Evolutionary conservation across 1,140 invertebrate genomes (phyloP).

Genomic region (Cylas formicarius): DNA sequence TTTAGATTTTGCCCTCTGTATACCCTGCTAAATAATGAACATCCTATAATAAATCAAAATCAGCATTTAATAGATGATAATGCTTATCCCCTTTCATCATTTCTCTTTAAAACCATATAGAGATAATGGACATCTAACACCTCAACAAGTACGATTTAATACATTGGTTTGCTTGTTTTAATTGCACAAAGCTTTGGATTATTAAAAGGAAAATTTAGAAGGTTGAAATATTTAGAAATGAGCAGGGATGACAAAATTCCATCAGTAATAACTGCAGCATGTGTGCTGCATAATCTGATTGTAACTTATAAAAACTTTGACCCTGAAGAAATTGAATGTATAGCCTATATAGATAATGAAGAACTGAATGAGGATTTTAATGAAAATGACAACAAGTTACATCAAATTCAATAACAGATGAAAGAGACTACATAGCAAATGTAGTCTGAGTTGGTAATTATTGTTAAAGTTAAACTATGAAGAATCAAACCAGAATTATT

Average conservation of each 20-base stretch:
- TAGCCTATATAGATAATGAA: no score
- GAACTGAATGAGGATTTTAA: no score
- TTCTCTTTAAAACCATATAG: neutral
- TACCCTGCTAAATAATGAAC: neutral
- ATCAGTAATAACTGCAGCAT: neutral
- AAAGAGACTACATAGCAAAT: no score
- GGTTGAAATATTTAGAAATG: slow-evolving; percentile 6
- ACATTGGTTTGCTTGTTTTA: neutral
- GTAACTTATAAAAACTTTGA: no score
- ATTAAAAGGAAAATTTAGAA: slow-evolving; percentile 4
- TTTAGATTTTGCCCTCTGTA: neutral
- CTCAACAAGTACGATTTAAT: neutral
- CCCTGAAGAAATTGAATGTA: neutral
- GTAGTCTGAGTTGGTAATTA: no score
- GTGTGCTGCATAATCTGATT: slow-evolving; percentile 6
- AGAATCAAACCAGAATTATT: no score
- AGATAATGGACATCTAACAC: neutral
- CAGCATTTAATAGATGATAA: neutral
- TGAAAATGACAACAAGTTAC: no score
- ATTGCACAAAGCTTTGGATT: slow-evolving; percentile 6
- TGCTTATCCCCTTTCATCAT: neutral
- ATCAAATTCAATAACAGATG: no score
- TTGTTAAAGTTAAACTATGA: no score
- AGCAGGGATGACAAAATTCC: neutral
- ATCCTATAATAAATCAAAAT: neutral